These are phyloP conservation scores for Typhlichthys eigenmanni DNA, from an alignment of 2,797 vertebrate genomes.

Conservation along the genomic window DNA sequence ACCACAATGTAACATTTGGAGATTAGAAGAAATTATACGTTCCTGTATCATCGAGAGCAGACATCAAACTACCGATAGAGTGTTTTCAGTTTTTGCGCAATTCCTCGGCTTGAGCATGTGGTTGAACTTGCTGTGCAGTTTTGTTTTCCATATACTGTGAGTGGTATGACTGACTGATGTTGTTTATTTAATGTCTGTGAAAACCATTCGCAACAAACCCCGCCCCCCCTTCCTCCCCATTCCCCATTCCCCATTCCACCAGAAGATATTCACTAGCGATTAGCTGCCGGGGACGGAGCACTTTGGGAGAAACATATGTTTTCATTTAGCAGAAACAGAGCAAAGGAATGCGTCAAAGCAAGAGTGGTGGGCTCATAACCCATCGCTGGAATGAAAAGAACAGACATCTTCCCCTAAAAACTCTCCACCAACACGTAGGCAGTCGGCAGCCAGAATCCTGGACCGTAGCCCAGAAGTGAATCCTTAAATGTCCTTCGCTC, in stretches of 20 bases:
- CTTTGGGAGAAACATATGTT: slow-evolving; percentile 57
- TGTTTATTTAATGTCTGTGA: slow-evolving; percentile 66
- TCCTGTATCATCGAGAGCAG: slow-evolving; percentile 83
- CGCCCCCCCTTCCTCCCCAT: background rate
- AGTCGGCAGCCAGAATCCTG: slow-evolving; percentile 61
- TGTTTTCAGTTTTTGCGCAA: slow-evolving; percentile 48
- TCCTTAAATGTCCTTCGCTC: slow-evolving; percentile 71
- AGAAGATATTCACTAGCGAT: slow-evolving; percentile 51
- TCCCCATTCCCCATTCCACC: slow-evolving; percentile 5
- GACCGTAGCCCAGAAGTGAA: slow-evolving; percentile 55
- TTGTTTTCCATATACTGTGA: slow-evolving; percentile 42
- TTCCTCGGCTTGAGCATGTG: slow-evolving; percentile 39
- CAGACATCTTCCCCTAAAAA: slow-evolving; percentile 55
- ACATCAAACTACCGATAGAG: slow-evolving; percentile 42
- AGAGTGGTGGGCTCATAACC: slow-evolving; percentile 50
- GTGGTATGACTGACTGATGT: slow-evolving; percentile 52
- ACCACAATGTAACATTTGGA: slow-evolving; percentile 74
- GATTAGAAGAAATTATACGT: slow-evolving; percentile 63
- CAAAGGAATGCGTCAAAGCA: slow-evolving; percentile 72
- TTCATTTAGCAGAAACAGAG: slow-evolving; percentile 67
- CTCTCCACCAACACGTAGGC: slow-evolving; percentile 54
- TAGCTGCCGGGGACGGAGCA: slow-evolving; percentile 49
- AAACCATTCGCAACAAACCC: slow-evolving; percentile 64
- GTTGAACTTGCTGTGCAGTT: slow-evolving; percentile 46
- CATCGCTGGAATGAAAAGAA: slow-evolving; percentile 64